Conservation (phyloP, 2,888 invertebrate species). For the Ceramica pisi region DNA sequence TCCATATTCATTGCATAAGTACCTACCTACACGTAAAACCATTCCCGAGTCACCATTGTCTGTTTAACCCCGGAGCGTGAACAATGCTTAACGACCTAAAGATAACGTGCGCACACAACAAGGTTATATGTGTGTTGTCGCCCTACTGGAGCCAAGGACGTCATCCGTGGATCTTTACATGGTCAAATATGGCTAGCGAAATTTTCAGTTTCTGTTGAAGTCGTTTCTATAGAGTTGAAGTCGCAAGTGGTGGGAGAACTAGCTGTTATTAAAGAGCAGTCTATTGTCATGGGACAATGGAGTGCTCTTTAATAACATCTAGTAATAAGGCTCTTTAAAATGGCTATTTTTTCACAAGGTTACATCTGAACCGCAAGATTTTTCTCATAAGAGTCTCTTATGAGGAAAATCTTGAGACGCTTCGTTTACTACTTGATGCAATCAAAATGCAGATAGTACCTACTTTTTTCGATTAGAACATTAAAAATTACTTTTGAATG, state of each 20-base stretch:
- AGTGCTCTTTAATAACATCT: too few species aligned
- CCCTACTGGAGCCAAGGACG: constrained; percentile 42
- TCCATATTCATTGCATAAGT: constrained; percentile 28
- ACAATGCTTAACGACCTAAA: constrained; percentile 49
- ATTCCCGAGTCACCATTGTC: constrained; percentile 46
- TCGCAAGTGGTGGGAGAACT: not conserved
- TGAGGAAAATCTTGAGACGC: too few species aligned
- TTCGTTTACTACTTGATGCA: not conserved
- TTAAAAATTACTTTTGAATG: too few species aligned
- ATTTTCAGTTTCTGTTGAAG: not conserved
- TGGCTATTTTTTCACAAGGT: not conserved
- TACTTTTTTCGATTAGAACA: too few species aligned
- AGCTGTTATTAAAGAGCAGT: not conserved
- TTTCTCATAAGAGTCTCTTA: not conserved
- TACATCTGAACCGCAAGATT: not conserved
- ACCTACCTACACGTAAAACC: constrained; percentile 17
- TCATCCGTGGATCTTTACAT: not conserved
- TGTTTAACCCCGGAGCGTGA: constrained; percentile 38
- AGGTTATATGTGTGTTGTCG: constrained; percentile 30
- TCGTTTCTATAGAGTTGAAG: not conserved
- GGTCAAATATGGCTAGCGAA: not conserved
- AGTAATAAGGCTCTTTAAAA: too few species aligned
- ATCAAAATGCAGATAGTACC: too few species aligned
- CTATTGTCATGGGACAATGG: not conserved
- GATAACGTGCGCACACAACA: constrained; percentile 38